A percentile compares a stretch with the other conserved stretches of the same genome.
Evolutionary conservation across 2,888 invertebrate genomes (phyloP).

Genomic region (Actias luna): DNA sequence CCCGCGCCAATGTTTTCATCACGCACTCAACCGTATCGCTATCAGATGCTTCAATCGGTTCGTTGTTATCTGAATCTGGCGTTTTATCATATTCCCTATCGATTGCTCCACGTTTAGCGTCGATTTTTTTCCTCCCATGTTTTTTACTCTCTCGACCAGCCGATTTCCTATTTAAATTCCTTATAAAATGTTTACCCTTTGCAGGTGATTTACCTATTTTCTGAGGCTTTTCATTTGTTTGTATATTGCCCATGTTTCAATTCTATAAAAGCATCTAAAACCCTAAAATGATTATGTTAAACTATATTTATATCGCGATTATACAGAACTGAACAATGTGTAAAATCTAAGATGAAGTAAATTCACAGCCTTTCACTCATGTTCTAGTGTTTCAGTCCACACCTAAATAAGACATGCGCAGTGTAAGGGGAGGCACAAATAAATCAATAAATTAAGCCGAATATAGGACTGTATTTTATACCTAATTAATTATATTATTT

Average conservation of each 20-base stretch:
- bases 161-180: slow-evolving; percentile 72
- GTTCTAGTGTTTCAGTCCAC: slow-evolving; percentile 25
- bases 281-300: slow-evolving; percentile 10
- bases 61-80: slow-evolving; percentile 75
- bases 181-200: slow-evolving; percentile 80
- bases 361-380: slow-evolving; percentile 53
- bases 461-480: slow-evolving; percentile 16
- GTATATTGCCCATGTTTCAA: slow-evolving; percentile 78
- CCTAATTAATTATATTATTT: background rate
- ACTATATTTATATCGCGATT: slow-evolving; percentile 11
- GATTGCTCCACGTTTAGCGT: slow-evolving; percentile 59
- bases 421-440: slow-evolving; percentile 13
- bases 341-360: slow-evolving; percentile 34
- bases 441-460: slow-evolving; percentile 42
- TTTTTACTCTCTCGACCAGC: slow-evolving; percentile 69
- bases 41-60: slow-evolving; percentile 70
- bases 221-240: slow-evolving; percentile 74
- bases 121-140: slow-evolving; percentile 66
- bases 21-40: slow-evolving; percentile 76
- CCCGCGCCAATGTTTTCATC: slow-evolving; percentile 57
- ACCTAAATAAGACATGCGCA: slow-evolving; percentile 44
- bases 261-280: slow-evolving; percentile 15
- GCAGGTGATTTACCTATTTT: slow-evolving; percentile 81
- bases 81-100: slow-evolving; percentile 72
- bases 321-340: slow-evolving; percentile 22